phyloP scores from a whole-genome alignment of 1,140 invertebrate species.

The Grapholita molesta region DNA sequence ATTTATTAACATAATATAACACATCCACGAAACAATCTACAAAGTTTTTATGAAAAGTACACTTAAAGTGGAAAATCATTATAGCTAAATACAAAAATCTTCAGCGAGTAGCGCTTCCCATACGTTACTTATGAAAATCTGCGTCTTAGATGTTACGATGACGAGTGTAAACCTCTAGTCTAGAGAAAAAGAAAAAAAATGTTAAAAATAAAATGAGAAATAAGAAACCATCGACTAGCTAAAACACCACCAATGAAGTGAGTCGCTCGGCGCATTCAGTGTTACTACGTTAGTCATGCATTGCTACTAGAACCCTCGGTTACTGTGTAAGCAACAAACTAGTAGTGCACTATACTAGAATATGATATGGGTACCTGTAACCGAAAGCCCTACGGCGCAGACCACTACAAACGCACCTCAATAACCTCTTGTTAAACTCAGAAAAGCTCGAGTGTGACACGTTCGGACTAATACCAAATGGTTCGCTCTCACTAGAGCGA shows the following conservation, averaged over 20 bases:
- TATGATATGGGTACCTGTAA: neutral
- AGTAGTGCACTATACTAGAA: neutral
- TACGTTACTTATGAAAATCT: neutral
- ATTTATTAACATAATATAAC: neutral
- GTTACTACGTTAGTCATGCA: conserved; percentile 17
- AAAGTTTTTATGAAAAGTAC: neutral
- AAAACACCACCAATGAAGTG: conserved; percentile 6
- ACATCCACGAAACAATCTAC: neutral
- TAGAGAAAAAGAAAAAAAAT: neutral
- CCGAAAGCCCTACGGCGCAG: neutral
- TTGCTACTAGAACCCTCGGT: neutral
- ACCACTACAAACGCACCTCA: neutral
- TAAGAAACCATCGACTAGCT: neutral
- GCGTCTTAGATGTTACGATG: neutral
- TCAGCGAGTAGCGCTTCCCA: neutral
- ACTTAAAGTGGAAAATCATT: neutral
- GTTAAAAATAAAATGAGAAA: neutral
- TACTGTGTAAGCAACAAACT: neutral
- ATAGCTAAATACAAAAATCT: neutral
- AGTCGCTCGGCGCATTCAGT: neutral
- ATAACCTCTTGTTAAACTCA: neutral
- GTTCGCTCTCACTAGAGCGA: neutral
- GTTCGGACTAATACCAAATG: neutral
- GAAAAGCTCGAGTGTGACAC: neutral
- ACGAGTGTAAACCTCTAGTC: neutral